A percentile compares a stretch with the other conserved stretches of the same genome.
Evolutionary conservation across 2,797 vertebrate species (phyloP).

Genomic region (Anisognathus igniventris): DNA sequence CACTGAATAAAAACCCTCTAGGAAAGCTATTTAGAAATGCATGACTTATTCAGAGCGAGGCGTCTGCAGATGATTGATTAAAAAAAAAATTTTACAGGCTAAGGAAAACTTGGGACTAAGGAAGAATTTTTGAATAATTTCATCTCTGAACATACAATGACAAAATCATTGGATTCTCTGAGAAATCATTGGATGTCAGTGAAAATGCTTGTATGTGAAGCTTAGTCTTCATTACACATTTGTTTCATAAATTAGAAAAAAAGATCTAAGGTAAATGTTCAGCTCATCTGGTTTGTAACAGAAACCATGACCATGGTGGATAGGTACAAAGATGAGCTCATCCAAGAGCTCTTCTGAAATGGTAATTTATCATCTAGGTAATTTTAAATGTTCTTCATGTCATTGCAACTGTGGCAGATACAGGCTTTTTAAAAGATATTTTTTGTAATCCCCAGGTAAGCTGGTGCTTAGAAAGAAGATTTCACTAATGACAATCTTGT

Average conservation of each 20-base stretch:
- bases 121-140: slow-evolving; percentile 57
- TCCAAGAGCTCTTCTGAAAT: slow-evolving; percentile 14
- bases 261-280: slow-evolving; percentile 11
- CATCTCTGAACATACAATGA: slow-evolving; percentile 15
- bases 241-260: slow-evolving; percentile 31
- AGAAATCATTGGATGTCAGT: neutral
- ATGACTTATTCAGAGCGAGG: slow-evolving; percentile 56
- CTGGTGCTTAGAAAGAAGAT: neutral
- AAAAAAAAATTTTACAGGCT: slow-evolving; percentile 30
- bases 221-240: neutral
- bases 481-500: neutral
- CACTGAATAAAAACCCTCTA: slow-evolving; percentile 35
- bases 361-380: slow-evolving; percentile 12
- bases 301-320: neutral
- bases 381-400: slow-evolving; percentile 9
- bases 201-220: neutral
- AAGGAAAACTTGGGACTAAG: neutral
- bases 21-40: slow-evolving; percentile 48
- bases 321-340: slow-evolving; percentile 42
- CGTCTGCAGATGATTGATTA: slow-evolving; percentile 60
- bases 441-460: neutral
- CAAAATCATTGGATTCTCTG: slow-evolving; percentile 41
- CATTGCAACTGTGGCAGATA: neutral
- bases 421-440: neutral
- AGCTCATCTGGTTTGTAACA: slow-evolving; percentile 47